A percentile compares a stretch with the other conserved stretches of the same genome.
Evolutionary conservation across 1,140 invertebrate genomes (phyloP).

Genomic region (Streblospio benedicti): DNA sequence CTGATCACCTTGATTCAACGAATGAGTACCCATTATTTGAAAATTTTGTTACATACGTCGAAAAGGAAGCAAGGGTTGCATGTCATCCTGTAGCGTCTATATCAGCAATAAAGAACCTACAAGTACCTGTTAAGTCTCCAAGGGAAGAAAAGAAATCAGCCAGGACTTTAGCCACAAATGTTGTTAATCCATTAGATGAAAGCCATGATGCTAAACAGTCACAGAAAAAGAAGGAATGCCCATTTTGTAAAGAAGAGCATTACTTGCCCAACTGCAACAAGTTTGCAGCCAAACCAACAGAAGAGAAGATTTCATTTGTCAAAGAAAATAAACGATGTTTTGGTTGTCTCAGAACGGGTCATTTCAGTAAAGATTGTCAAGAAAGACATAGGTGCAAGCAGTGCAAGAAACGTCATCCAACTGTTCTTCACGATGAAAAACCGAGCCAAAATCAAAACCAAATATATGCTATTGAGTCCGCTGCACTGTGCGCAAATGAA

Average conservation of each 20-base stretch:
- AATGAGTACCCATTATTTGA: conserved; percentile 21
- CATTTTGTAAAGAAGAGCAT: no score
- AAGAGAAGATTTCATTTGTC: conserved; percentile 5
- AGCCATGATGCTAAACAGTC: no score
- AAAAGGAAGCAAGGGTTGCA: conserved; percentile 20
- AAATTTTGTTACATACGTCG: conserved; percentile 19
- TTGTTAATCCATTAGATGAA: no score
- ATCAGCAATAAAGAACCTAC: no score
- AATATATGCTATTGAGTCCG: no score
- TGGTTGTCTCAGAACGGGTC: neutral
- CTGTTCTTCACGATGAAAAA: neutral
- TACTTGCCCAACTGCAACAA: neutral
- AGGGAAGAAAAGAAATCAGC: no score
- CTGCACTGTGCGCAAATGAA: no score
- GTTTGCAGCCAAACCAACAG: neutral
- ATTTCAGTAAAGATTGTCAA: neutral
- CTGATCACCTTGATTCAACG: neutral
- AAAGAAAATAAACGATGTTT: conserved; percentile 9
- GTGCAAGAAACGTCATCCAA: conserved; percentile 6
- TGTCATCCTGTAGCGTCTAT: conserved; percentile 22
- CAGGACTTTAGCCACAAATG: no score
- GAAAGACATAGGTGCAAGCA: neutral
- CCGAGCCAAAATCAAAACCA: no score
- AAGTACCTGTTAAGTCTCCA: no score
- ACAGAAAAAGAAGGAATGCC: no score